Conservation (phyloP, 92 coral and sea anemone species). For the Metridium senile region DNA sequence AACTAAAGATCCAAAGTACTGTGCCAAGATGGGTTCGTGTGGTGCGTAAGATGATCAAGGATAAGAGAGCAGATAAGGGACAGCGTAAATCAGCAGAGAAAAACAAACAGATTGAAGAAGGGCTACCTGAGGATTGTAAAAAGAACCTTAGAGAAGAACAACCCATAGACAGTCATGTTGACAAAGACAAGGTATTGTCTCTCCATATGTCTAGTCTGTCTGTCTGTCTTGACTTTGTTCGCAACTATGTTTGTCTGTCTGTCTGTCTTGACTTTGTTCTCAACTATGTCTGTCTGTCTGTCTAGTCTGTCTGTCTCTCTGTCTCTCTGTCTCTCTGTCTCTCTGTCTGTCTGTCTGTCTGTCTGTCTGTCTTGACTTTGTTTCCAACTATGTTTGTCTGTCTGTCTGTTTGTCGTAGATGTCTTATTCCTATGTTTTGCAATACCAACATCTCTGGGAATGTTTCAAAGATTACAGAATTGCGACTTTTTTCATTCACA, state of each 20-base stretch:
- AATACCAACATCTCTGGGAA: too few species aligned
- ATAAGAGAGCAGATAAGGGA: slow-evolving; percentile 43
- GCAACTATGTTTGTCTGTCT: neutral
- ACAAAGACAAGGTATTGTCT: slow-evolving; percentile 41
- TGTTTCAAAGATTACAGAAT: too few species aligned
- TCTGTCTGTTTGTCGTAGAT: neutral
- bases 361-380: neutral
- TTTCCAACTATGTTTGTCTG: neutral
- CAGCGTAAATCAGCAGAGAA: slow-evolving; percentile 65
- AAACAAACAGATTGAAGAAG: slow-evolving; percentile 41
- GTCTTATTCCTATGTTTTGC: too few species aligned
- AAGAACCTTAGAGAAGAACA: slow-evolving; percentile 60
- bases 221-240: too few species aligned
- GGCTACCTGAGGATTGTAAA: slow-evolving; percentile 32
- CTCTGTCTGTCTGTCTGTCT: neutral
- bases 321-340: too few species aligned
- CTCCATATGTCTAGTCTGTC: neutral
- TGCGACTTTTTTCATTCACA: neutral
- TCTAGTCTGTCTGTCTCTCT: neutral
- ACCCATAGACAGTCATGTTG: slow-evolving; percentile 45
- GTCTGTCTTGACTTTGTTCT: too few species aligned
- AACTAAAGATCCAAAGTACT: slow-evolving; percentile 73
- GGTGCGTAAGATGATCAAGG: slow-evolving; percentile 78
- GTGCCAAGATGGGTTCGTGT: slow-evolving; percentile 86
- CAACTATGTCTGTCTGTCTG: neutral